Percentiles rank a stretch among this genome's conserved stretches.
phyloP scores from a whole-genome alignment of 2,113 vertebrate species.

The Engystomops pustulosus region DNA sequence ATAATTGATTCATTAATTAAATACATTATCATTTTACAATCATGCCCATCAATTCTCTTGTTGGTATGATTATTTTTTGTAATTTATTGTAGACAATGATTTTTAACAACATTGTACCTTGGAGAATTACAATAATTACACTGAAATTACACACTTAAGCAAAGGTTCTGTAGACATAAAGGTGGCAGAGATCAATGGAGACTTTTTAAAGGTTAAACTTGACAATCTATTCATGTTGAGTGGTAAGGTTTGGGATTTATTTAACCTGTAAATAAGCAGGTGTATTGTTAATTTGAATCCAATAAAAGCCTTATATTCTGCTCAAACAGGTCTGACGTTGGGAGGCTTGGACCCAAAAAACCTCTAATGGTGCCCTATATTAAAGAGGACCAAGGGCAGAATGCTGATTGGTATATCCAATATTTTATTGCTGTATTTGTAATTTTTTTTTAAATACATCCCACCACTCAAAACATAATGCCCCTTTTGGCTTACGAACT shows the following conservation, averaged over 20 bases:
- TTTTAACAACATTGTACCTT: slow-evolving; percentile 17
- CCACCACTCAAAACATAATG: too few species aligned
- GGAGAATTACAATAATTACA: slow-evolving; percentile 16
- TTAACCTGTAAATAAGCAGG: too few species aligned
- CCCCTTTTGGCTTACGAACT: too few species aligned
- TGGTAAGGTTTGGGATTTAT: not conserved
- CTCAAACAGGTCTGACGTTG: too few species aligned
- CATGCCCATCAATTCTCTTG: not conserved
- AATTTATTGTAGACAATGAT: slow-evolving; percentile 34
- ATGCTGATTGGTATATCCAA: too few species aligned
- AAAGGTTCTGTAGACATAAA: not conserved
- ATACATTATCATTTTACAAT: slow-evolving; percentile 40
- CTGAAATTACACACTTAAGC: not conserved
- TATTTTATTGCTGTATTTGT: too few species aligned
- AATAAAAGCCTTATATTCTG: too few species aligned
- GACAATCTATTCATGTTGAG: not conserved
- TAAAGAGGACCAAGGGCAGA: too few species aligned
- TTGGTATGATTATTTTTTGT: slow-evolving; percentile 16
- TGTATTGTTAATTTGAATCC: too few species aligned
- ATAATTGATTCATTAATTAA: slow-evolving; percentile 39
- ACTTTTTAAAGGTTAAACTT: not conserved
- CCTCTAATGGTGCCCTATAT: too few species aligned
- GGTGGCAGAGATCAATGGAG: not conserved
- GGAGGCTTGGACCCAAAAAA: too few species aligned
- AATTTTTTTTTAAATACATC: too few species aligned